Conservation (phyloP, 1,140 invertebrate genomes). For the Sitophilus oryzae region DNA sequence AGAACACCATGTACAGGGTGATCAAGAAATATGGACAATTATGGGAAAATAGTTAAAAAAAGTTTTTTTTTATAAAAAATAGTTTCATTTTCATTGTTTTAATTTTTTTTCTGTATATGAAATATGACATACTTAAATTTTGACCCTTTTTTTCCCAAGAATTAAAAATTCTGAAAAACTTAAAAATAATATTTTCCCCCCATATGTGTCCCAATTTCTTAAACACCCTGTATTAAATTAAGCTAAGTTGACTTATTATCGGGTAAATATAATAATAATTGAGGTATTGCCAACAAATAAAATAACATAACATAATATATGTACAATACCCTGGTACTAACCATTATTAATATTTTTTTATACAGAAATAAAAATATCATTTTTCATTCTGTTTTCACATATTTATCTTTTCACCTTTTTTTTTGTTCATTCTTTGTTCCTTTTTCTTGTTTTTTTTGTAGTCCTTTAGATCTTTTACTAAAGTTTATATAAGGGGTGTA, state of each 20-base stretch:
- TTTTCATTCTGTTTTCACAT: background rate
- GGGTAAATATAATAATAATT: conserved; percentile 6
- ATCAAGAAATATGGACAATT: too few species aligned
- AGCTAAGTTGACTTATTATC: background rate
- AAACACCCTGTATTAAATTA: background rate
- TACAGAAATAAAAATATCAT: too few species aligned
- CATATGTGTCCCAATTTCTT: too few species aligned
- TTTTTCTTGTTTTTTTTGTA: background rate
- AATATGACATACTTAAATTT: too few species aligned
- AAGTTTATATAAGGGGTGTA: background rate
- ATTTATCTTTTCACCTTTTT: conserved; percentile 5
- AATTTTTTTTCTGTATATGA: too few species aligned
- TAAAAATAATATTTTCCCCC: too few species aligned
- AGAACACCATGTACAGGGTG: too few species aligned
- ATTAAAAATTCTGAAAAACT: too few species aligned
- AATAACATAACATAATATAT: conserved; percentile 16
- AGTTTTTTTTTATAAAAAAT: too few species aligned
- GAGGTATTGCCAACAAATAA: conserved; percentile 25
- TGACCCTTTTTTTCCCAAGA: too few species aligned
- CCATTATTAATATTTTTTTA: background rate
- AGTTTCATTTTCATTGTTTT: too few species aligned
- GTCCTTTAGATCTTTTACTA: background rate
- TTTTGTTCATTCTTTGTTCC: background rate
- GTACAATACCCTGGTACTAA: conserved; percentile 27
- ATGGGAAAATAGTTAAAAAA: too few species aligned